Evolutionary conservation across 1,140 invertebrate genomes (phyloP).

Genomic region (Polypedilum vanderplanki): DNA sequence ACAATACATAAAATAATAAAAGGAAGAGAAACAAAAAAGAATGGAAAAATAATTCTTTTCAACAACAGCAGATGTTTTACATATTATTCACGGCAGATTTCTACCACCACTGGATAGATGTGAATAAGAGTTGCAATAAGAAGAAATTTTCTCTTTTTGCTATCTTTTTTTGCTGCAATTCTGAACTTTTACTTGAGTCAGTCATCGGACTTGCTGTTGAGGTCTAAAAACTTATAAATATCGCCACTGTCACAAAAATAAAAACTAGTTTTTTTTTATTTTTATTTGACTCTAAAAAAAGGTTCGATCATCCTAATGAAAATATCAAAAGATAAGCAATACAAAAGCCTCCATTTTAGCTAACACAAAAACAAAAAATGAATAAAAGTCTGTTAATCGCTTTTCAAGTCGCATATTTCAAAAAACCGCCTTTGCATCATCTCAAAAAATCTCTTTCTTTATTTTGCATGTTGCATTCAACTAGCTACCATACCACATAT

Average conservation of each 20-base stretch:
- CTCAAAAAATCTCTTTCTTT: not conserved
- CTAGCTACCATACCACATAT: slow-evolving; percentile 11
- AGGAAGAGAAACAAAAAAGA: not conserved
- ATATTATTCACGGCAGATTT: slow-evolving; percentile 21
- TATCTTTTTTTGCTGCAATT: too few species aligned
- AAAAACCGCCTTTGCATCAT: slow-evolving; percentile 16
- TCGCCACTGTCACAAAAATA: too few species aligned
- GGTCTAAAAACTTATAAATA: too few species aligned
- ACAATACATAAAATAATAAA: too few species aligned
- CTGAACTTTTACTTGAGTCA: too few species aligned
- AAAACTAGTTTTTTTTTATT: too few species aligned
- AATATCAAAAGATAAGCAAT: not conserved
- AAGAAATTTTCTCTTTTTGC: too few species aligned
- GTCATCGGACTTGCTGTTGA: too few species aligned
- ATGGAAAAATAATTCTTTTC: not conserved
- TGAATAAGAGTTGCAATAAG: too few species aligned
- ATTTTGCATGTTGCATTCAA: slow-evolving; percentile 5
- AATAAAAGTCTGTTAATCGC: slow-evolving; percentile 8
- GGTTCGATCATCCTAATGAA: slow-evolving; percentile 8
- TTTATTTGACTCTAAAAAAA: not conserved
- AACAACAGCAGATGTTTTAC: slow-evolving; percentile 26
- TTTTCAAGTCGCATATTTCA: slow-evolving; percentile 1
- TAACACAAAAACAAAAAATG: too few species aligned
- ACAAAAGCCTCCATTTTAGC: not conserved
- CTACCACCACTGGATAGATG: not conserved